Base-by-base conservation (phyloP, 2,797 vertebrate genomes). In the Danio aesculapii region DNA sequence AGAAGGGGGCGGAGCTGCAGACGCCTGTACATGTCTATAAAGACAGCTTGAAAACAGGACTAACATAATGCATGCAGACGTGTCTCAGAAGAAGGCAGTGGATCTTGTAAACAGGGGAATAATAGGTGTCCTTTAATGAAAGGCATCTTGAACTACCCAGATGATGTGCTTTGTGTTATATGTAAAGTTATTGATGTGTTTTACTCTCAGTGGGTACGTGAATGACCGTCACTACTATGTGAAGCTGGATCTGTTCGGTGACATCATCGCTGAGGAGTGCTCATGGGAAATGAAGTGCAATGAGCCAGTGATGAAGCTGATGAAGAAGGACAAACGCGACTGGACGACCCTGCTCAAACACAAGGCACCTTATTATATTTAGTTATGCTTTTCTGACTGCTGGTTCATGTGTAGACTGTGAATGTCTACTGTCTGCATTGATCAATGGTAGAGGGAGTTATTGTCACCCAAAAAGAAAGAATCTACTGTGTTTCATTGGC, bases 231-330 rank as follows among this genome's bases (percentile, higher is more conserved):
- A 0, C 81, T 95, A 93, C 87, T 82, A 52, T 77, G 89, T 88
- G 0, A 82, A 89, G 47, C 86, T 95, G 69, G 83, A 92, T 46
- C 91, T 94, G 50, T 70, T 85, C 0, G 71, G 39, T 30, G 50
- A 70, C 59, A 84, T 94, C 13, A 64, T 44, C 1, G 59, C 86
- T 0, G 90, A 92, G 12, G 11, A 53, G 61, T 92, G 91, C 86
- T 63, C 75, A 80, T 94, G 91, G 90, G 84, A 92, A 61, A 86
- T 93, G 84, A 90, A 87, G 83, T 92, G 87, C 84, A 91, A 87
- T 0, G 89, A 94, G 84, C 94, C 94, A 0, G 91, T 94, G 74
- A 88, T 95, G 43, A 90, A 67, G 73, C 87, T 95, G 81, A 69
- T 88, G 46, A 95, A 95, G 61, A 83, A 83, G 16, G 82, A 90